Percentiles rank a stretch among this genome's conserved stretches.
Conservation (phyloP, 2,888 invertebrate species). For the Diachrysia chrysitis region DNA sequence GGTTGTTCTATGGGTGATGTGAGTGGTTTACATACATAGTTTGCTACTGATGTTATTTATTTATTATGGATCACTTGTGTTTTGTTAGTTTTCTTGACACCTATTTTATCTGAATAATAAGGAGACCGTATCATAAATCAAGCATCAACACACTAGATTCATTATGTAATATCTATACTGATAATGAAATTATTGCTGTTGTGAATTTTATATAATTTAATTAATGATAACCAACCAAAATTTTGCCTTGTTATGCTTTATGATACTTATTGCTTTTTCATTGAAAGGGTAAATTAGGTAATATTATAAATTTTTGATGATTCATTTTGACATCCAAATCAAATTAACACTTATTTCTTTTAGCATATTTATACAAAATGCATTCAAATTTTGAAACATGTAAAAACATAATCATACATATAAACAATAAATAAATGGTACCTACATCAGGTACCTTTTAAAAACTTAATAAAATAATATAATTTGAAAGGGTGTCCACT, state of each 20-base stretch:
- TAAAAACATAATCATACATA: not conserved
- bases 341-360: too few relatives aligned
- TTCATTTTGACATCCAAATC: not conserved
- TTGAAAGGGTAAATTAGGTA: not conserved
- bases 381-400: conserved; percentile 41
- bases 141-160: conserved; percentile 62
- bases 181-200: conserved; percentile 63
- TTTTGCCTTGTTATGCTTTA: conserved; percentile 11
- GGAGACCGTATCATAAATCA: conserved; percentile 71
- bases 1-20: conserved; percentile 83
- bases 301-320: not conserved
- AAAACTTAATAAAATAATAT: not conserved
- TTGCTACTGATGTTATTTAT: conserved; percentile 88
- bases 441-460: not conserved
- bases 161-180: conserved; percentile 61
- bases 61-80: conserved; percentile 87
- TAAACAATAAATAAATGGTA: not conserved
- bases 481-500: not conserved
- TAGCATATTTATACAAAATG: not conserved
- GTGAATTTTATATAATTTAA: conserved; percentile 66
- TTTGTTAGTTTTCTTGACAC: conserved; percentile 83
- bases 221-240: conserved; percentile 48
- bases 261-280: conserved; percentile 2
- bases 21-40: conserved; percentile 78
- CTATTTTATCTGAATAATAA: conserved; percentile 65